phyloP scores from a whole-genome alignment of 2,888 invertebrate species.

The Pheosia tremula region DNA sequence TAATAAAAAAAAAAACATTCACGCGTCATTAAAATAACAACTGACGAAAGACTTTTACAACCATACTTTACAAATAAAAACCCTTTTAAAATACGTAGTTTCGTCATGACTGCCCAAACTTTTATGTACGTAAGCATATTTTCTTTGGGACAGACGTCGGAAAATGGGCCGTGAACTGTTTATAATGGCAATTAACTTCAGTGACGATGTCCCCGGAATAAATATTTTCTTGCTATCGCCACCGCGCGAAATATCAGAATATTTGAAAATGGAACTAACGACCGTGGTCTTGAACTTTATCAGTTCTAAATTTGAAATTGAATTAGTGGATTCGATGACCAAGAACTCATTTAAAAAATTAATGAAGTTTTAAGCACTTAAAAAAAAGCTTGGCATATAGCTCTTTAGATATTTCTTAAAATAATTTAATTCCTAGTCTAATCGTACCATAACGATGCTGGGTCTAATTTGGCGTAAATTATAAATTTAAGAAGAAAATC shows the following conservation, averaged over 20 bases:
- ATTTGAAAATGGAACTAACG: constrained; percentile 21
- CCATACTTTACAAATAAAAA: not conserved
- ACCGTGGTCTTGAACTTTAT: constrained; percentile 16
- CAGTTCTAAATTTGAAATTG: not conserved
- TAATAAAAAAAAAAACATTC: too few species aligned
- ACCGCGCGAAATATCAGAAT: constrained; percentile 29
- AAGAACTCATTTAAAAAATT: too few species aligned
- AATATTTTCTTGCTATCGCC: constrained; percentile 43
- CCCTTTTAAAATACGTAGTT: not conserved
- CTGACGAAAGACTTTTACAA: too few species aligned
- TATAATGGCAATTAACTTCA: constrained; percentile 62
- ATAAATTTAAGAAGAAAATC: constrained; percentile 27
- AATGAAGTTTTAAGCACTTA: too few species aligned
- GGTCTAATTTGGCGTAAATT: constrained; percentile 19
- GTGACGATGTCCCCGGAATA: constrained; percentile 44
- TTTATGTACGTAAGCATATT: constrained; percentile 29
- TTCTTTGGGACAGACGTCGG: constrained; percentile 30
- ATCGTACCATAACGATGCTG: too few species aligned
- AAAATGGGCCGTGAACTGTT: constrained; percentile 56
- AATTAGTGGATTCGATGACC: not conserved
- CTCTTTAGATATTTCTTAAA: too few species aligned
- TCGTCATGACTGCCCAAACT: constrained; percentile 8
- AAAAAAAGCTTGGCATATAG: too few species aligned
- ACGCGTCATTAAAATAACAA: too few species aligned
- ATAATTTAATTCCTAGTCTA: too few species aligned